Evolutionary conservation across 2,797 vertebrate genomes (phyloP).

Genomic region (Tokudaia muenninki): DNA sequence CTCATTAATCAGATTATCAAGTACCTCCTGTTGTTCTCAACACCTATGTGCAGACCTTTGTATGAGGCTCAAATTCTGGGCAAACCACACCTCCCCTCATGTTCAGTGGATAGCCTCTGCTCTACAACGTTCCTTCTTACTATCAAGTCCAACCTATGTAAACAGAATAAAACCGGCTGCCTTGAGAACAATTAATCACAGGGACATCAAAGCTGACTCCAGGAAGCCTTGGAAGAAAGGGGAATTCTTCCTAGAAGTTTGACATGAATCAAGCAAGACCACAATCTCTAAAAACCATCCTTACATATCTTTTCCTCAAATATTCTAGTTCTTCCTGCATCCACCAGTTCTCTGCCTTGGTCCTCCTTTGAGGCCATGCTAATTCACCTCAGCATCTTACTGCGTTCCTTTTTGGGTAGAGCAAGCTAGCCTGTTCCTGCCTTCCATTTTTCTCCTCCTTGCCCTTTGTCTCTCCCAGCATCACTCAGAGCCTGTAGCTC

Average conservation of each 20-base stretch:
- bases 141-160: background rate
- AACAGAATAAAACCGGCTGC: background rate
- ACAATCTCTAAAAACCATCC: background rate
- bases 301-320: background rate
- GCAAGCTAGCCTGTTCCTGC: background rate
- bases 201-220: background rate
- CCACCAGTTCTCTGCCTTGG: background rate
- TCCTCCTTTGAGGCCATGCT: background rate
- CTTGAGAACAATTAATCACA: background rate
- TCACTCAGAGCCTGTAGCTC: background rate
- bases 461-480: background rate
- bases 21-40: background rate
- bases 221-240: slow-evolving; percentile 3
- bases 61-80: background rate
- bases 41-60: background rate
- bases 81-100: background rate
- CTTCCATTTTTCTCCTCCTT: background rate
- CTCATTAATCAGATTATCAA: background rate
- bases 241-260: background rate
- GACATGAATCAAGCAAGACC: background rate
- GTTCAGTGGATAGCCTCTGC: background rate
- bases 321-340: background rate
- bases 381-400: background rate
- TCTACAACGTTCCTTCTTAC: slow-evolving; percentile 7
- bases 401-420: background rate